Base-by-base conservation (phyloP, 1,140 invertebrate species). In the Eriocheir sinensis region DNA sequence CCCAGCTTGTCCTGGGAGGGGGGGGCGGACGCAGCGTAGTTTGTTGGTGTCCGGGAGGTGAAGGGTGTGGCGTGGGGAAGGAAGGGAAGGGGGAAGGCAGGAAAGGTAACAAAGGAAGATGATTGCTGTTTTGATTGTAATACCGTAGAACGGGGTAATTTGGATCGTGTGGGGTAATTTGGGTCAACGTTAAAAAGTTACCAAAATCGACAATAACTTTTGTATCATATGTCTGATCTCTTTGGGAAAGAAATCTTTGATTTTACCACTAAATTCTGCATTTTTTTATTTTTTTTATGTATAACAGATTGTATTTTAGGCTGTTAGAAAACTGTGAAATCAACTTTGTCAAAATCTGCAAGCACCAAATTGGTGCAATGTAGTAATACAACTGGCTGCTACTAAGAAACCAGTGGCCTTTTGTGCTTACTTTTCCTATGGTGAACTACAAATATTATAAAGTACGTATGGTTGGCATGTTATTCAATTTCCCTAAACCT, bases 391-490 rank as follows among this genome's bases (percentile, higher is more conserved):
- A 72, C n/a, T 72, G n/a, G 12, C 15, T n/a, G 60, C 12, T 72
- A 72, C 60, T 72, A 72, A 12, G n/a, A 12, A 72, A 72, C 60
- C 12, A 72, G 60, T 72, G 60, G 60, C 15, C 60, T n/a, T 72
- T 15, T 15, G n/a, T 15, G 60, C 15, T 72, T 72, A 72, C 15
- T 72, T 72, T 72, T 72, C n/a, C 12, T n/a, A 72, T 72, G 60
- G 12, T 72, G 60, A 72, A 72, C 60, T 72, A 72, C 60, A 72
- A 72, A 72, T 72, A 72, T 72, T 72, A 72, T 72, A 72, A 72
- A 15, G 60, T 72, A 72, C n/a, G 60, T 72, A 72, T 72, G 60
- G 60, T 72, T 72, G n/a, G n/a, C 15, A 72, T 72, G n/a, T 15
- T n/a, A 72, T n/a, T 72, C 60, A 12, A 72, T 15, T 72, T 72